Evolutionary conservation across 1,140 invertebrate genomes (phyloP).

Genomic region (fruit fly (Drosophila melanogaster)): DNA sequence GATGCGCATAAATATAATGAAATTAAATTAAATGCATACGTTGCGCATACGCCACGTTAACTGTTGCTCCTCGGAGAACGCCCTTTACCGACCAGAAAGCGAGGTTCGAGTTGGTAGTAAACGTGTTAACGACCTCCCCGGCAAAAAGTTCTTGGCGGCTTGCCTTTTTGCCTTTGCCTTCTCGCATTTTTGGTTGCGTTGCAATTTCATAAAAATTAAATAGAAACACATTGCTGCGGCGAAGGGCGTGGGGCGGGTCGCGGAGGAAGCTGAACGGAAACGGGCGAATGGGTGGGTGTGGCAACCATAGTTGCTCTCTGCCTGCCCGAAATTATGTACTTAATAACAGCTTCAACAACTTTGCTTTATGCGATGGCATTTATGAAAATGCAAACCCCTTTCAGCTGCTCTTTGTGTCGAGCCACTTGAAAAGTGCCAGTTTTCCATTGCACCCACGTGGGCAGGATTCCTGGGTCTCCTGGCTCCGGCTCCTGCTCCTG

Average conservation of each 20-base stretch:
- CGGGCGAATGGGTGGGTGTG: constrained; percentile 27
- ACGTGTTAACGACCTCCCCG: constrained; percentile 78
- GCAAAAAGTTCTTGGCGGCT: constrained; percentile 70
- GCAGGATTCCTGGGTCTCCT: neutral
- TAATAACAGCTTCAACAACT: constrained; percentile 80
- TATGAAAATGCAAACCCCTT: constrained; percentile 77
- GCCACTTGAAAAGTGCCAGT: constrained; percentile 63
- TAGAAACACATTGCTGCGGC: constrained; percentile 65
- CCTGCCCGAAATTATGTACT: constrained; percentile 72
- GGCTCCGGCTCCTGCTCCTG: neutral
- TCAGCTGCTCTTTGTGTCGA: constrained; percentile 53
- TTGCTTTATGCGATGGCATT: constrained; percentile 76
- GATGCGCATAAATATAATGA: constrained; percentile 82
- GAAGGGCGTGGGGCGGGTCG: neutral
- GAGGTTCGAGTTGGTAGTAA: constrained; percentile 18
- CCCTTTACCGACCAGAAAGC: neutral
- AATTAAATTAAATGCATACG: constrained; percentile 83
- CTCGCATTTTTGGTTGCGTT: constrained; percentile 73
- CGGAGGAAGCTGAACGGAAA: neutral
- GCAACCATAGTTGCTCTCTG: constrained; percentile 36
- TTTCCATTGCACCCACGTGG: constrained; percentile 35
- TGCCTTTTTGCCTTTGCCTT: constrained; percentile 57
- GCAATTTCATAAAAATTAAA: constrained; percentile 83
- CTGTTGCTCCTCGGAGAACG: constrained; percentile 65
- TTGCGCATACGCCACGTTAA: constrained; percentile 82